These are phyloP conservation scores for Poecilia picta DNA, from an alignment of 2,797 vertebrate genomes.

Conservation along the genomic window DNA sequence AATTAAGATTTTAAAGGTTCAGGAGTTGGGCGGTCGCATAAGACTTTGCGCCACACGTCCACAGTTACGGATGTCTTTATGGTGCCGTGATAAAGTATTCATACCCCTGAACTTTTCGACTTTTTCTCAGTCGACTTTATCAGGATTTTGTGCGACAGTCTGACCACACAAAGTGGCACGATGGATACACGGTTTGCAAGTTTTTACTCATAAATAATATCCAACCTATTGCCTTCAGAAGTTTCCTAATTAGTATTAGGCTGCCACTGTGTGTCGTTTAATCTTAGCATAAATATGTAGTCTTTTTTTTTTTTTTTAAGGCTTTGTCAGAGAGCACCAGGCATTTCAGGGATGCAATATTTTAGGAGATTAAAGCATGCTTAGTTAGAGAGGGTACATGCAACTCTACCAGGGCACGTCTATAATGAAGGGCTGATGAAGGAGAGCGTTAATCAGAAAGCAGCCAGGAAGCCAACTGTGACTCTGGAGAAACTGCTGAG, in stretches of 20 bases:
- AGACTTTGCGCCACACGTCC: slow-evolving; percentile 26
- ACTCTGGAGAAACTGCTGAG: background rate
- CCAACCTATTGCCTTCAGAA: background rate
- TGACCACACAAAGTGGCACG: background rate
- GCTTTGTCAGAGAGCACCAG: background rate
- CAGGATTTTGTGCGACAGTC: background rate
- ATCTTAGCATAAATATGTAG: background rate
- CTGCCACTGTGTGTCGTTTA: background rate
- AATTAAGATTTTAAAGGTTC: slow-evolving; percentile 50
- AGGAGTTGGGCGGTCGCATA: slow-evolving; percentile 37
- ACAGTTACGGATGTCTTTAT: slow-evolving; percentile 14
- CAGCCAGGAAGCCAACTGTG: background rate
- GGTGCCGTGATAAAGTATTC: background rate
- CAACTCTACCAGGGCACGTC: background rate
- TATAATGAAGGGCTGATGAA: background rate
- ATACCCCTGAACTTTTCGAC: background rate
- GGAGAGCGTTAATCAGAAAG: background rate
- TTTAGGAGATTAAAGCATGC: background rate
- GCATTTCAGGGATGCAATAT: background rate
- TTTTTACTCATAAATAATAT: background rate
- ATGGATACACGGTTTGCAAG: background rate
- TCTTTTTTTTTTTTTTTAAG: background rate
- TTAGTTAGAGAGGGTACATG: background rate
- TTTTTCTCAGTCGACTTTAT: background rate
- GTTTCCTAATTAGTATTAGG: background rate